Evolutionary conservation across 2,113 vertebrate genomes (phyloP), one percentile per base, ranked within the genome.

Genomic region (Glareola pratincola): DNA sequence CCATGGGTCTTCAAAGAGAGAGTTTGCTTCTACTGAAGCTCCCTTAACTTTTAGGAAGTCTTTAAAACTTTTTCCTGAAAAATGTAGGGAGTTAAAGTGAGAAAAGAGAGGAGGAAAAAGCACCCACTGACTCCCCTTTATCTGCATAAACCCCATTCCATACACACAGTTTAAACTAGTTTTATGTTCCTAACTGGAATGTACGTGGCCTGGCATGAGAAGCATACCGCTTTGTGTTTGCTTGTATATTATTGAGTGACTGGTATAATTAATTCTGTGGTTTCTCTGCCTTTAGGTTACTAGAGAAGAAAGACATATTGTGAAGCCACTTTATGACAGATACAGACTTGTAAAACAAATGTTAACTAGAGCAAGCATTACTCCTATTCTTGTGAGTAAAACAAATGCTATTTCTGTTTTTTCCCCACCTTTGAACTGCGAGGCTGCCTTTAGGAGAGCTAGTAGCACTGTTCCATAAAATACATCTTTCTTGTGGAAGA

Each of bases 261-360:
- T 32, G 8, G 83, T 93, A 41, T 85, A 54, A 96, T 98, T 98
- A 97, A 97, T 97, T 88, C 88, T 98, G 91, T 97, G 92, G 94
- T 97, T 97, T 97, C 82, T 96, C 96, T 97, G 87, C 92, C 94
- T 95, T 41, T 94, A 99, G 99, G 99, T 99, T 88, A 99, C 99
- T 73, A 98, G 98, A 97, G 99, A 99, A 98, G 99, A 99, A 97
- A 99, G 99, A 86, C 98, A 99, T 97, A 98, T 99, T 97, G 99
- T 99, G 97, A 99, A 99, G 97, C 99, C 99, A 72, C 98, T 99
- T 84, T 99, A 99, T 96, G 99, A 99, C 94, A 98, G 99, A 97
- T 99, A 99, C 97, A 98, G 99, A 89, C 98, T 99, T 98, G 99
- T 99, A 97, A 99, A 99, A 97, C 99, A 99, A 98, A 99, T 99